Percentiles rank a stretch among this genome's conserved stretches.
Conservation (phyloP, 1,140 invertebrate genomes). For the Drosophila bipectinata region DNA sequence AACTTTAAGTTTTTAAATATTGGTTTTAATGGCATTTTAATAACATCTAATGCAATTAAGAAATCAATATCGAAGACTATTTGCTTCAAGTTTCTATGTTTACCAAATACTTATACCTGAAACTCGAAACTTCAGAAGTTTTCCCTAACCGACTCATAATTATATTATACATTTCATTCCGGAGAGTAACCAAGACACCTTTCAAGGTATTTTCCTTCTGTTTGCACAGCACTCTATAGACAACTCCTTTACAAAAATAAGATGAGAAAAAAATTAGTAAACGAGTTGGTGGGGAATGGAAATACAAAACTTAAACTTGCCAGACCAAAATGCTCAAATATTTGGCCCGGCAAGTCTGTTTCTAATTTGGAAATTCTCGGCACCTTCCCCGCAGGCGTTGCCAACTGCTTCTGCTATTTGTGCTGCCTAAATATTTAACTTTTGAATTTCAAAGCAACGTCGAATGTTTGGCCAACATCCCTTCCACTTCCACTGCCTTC, state of each 20-base stretch:
- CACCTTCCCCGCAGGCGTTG: conserved; percentile 13
- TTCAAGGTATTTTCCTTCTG: conserved; percentile 20
- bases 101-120: conserved; percentile 21
- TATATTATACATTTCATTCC: conserved; percentile 34
- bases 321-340: conserved; percentile 56
- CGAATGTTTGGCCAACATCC: conserved; percentile 31
- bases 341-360: conserved; percentile 58
- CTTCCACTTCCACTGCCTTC: too few species aligned
- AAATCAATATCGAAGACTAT: not conserved
- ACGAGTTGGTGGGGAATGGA: conserved; percentile 1
- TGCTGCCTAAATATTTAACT: conserved; percentile 64
- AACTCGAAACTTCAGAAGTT: conserved; percentile 32
- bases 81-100: conserved; percentile 27
- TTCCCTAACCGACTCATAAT: conserved; percentile 17
- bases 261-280: not conserved
- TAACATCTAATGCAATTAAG: not conserved
- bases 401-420: conserved; percentile 45
- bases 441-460: conserved; percentile 70
- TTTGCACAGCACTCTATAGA: conserved; percentile 32
- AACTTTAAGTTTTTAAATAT: not conserved
- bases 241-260: conserved; percentile 13
- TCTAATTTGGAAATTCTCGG: conserved; percentile 60
- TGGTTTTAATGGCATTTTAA: not conserved
- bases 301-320: conserved; percentile 46
- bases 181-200: conserved; percentile 32